These are phyloP conservation scores for Rachycentron canadum DNA, from an alignment of 2,797 vertebrate species.

Conservation along the genomic window DNA sequence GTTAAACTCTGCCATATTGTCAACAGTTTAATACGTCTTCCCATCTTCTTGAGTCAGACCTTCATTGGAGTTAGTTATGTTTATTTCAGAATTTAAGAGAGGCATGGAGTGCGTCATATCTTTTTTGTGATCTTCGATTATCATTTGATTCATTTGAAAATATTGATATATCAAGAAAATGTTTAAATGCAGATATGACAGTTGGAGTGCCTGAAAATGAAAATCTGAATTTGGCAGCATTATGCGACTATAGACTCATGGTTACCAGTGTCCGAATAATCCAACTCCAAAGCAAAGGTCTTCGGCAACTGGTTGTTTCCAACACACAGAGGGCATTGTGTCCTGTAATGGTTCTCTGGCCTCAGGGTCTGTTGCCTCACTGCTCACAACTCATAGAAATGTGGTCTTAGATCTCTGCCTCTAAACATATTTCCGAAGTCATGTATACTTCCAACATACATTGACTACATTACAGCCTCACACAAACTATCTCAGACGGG, in stretches of 20 bases:
- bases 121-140: neutral
- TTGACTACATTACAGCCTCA: conserved; percentile 31
- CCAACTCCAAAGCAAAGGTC: conserved; percentile 19
- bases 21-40: neutral
- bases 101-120: neutral
- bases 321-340: conserved; percentile 65
- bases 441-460: conserved; percentile 35
- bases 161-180: neutral
- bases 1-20: neutral
- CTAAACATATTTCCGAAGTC: conserved; percentile 50
- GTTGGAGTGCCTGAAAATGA: neutral
- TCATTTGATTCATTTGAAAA: neutral
- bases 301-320: conserved; percentile 43
- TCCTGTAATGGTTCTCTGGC: conserved; percentile 60
- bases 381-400: conserved; percentile 53
- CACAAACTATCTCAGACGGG: conserved; percentile 32
- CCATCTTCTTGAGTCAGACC: neutral
- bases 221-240: neutral
- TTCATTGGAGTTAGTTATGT: neutral
- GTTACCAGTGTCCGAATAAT: conserved; percentile 20
- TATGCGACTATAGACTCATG: conserved; percentile 24
- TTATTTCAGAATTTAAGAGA: neutral
- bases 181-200: neutral
- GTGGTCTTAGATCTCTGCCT: conserved; percentile 53
- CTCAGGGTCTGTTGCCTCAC: conserved; percentile 53